Evolutionary conservation across 2,888 invertebrate genomes (phyloP).

Genomic region (Chloroclystis v-ata): DNA sequence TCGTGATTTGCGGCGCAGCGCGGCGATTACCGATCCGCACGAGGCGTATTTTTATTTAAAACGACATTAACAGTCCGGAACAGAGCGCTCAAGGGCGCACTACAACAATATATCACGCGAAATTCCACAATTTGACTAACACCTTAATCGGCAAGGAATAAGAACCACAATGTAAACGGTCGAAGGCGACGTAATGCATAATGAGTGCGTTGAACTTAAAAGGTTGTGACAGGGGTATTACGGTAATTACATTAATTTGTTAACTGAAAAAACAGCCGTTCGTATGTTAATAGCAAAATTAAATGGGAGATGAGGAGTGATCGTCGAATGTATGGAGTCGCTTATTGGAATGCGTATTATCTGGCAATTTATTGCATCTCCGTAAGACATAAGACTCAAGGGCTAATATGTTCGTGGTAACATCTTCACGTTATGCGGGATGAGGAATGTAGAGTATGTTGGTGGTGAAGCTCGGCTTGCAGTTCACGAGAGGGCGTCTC

Average conservation of each 20-base stretch:
- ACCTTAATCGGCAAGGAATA: conserved; percentile 47
- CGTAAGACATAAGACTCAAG: too few relatives aligned
- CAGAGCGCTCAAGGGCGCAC: conserved; percentile 55
- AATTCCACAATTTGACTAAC: conserved; percentile 47
- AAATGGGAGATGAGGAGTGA: conserved; percentile 39
- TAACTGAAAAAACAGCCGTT: conserved; percentile 67
- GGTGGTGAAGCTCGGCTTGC: conserved; percentile 28
- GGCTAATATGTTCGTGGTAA: conserved; percentile 39
- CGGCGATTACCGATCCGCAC: conserved; percentile 51
- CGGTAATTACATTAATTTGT: conserved; percentile 74
- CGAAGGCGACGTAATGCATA: conserved; percentile 41
- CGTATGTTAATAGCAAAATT: conserved; percentile 54
- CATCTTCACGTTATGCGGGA: conserved; percentile 33
- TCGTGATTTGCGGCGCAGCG: conserved; percentile 47
- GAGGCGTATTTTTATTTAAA: conserved; percentile 58
- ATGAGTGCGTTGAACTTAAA: conserved; percentile 72
- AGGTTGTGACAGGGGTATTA: conserved; percentile 72
- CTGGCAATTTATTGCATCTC: too few relatives aligned
- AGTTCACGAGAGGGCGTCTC: conserved; percentile 19
- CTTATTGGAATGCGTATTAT: conserved; percentile 36
- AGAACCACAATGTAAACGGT: conserved; percentile 42
- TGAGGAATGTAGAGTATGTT: conserved; percentile 23
- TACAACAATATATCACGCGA: conserved; percentile 56
- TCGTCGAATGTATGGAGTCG: conserved; percentile 12
- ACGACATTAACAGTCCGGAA: conserved; percentile 70